Base-by-base conservation (phyloP, 2,797 vertebrate species). In the Spea hammondii region DNA sequence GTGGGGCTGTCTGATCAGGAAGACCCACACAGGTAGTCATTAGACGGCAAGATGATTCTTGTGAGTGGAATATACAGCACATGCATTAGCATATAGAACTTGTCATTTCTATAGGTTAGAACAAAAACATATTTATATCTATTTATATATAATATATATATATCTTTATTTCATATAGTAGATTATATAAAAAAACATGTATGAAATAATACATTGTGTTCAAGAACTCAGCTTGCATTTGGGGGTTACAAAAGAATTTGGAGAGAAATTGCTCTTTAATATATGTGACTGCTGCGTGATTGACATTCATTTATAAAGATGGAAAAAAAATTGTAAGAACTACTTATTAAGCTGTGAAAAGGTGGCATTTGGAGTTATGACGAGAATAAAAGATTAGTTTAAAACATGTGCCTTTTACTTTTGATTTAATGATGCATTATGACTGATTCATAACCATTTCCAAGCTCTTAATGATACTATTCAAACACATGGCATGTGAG, bases 291-390 rank as follows among this genome's bases (percentile, higher is more conserved):
- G 74, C 14, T 62, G 54, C 4, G 13, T 76, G 79, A 81, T 81
- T 81, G 79, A 81, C 79, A 72, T 13, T 60, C 69, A 67, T 68
- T 77, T 32, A 68, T 70, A 51, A 66, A 67, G 74, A 65, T 65
- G 50, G 72, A 74, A 79, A 73, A 57, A 47, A 80, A 76, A 65
- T n/a, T 59, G 45, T 80, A 76, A 71, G 51, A 76, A 80, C 68
- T 67, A 71, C 70, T 81, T 71, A 77, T 77, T 81, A 81, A 55
- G 55, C 48, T 67, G 13, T 54, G 32, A 6, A 50, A 76, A 78
- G 64, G 48, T 9, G 67, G n/a, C 50, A 74, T 65, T 68, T 13
- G 44, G 32, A 54, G 51, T 64, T 45, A 69, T 11, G 4, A 10
- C 66, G 64, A 59, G 32, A 68, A 81, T 62, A 72, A 77, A 62